Evolutionary conservation across 2,113 vertebrate species (phyloP).

Genomic region (Neolamprologus brichardi): DNA sequence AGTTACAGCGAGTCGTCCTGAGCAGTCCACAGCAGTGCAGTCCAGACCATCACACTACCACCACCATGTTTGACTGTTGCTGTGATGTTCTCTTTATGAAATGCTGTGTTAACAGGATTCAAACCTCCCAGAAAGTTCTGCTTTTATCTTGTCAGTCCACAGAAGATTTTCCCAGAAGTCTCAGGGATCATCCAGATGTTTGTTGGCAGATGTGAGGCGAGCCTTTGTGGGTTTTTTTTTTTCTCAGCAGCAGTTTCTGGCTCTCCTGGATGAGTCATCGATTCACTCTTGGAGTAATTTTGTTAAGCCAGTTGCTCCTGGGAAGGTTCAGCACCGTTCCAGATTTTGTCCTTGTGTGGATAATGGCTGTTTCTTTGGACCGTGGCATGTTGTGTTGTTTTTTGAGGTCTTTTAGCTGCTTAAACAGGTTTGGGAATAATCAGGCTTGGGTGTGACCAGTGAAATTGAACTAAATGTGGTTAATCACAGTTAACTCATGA

Average conservation of each 20-base stretch:
- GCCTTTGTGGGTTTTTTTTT: fast-evolving
- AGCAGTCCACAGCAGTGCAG: background rate
- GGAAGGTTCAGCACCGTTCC: background rate
- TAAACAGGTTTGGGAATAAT: background rate
- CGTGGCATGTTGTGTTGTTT: background rate
- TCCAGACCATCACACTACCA: background rate
- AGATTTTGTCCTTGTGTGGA: background rate
- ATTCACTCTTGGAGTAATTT: background rate
- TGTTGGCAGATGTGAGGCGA: background rate
- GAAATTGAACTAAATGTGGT: background rate
- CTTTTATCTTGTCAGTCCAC: background rate
- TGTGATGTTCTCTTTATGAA: background rate
- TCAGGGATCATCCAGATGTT: background rate
- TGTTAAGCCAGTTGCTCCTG: background rate
- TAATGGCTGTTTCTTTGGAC: background rate
- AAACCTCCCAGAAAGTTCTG: background rate
- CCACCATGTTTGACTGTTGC: background rate
- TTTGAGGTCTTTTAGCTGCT: background rate
- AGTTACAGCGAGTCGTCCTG: background rate
- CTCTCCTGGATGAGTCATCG: background rate
- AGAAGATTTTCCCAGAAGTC: background rate
- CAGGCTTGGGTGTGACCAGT: background rate
- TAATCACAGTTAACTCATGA: background rate
- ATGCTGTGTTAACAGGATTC: background rate
- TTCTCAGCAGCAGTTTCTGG: background rate